phyloP scores from a whole-genome alignment of 2,888 invertebrate species.

The Lysandra coridon region DNA sequence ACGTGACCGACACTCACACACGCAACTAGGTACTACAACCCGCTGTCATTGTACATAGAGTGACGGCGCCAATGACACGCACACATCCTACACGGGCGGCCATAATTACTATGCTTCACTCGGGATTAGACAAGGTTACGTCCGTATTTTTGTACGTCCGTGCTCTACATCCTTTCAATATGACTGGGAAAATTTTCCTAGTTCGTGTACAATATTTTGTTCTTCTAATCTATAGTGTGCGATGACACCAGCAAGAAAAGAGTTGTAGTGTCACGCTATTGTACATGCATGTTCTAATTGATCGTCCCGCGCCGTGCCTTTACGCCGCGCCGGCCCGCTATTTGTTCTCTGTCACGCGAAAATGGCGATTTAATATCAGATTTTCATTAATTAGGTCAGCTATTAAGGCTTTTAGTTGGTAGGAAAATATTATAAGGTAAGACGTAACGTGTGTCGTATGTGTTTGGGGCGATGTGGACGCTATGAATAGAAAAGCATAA shows the following conservation, averaged over 20 bases:
- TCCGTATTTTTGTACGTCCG: too few relatives aligned
- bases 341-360: constrained; percentile 20
- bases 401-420: constrained; percentile 7
- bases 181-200: too few relatives aligned
- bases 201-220: background rate
- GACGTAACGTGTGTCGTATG: background rate
- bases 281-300: constrained; percentile 22
- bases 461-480: background rate
- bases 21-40: too few relatives aligned
- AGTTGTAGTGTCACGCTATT: background rate
- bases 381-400: constrained; percentile 24
- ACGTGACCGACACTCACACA: too few relatives aligned
- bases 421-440: background rate
- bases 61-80: too few relatives aligned
- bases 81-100: too few relatives aligned
- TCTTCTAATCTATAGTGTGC: constrained; percentile 1
- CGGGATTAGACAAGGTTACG: too few relatives aligned
- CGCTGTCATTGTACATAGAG: too few relatives aligned
- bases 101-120: too few relatives aligned
- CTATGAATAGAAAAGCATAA: background rate
- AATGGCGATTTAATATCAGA: constrained; percentile 7
- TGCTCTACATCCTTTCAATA: too few relatives aligned
- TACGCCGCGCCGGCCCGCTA: background rate
- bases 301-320: background rate
- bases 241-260: background rate